Evolutionary conservation across 35 echinoderm and acorn worm genomes (phyloP).

Genomic region (Nesometra sesokonis): DNA sequence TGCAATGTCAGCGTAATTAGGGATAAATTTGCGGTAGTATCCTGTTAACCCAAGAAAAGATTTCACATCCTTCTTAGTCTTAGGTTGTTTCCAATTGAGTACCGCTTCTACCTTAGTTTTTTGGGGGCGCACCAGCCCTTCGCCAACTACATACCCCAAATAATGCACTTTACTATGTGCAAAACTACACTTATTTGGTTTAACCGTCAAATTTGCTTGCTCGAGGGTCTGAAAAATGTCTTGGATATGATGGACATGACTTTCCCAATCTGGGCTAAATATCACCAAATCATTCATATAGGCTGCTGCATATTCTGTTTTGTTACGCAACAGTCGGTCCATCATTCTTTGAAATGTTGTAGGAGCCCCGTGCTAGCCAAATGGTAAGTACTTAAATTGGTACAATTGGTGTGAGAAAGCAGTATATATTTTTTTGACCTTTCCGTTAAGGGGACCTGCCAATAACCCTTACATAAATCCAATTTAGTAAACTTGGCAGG

Average conservation of each 20-base stretch:
- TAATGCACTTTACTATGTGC: conserved; percentile 15
- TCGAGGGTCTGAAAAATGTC: conserved; percentile 1
- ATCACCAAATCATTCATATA: conserved; percentile 39
- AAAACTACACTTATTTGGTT: conserved; percentile 33
- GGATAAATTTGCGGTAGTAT: conserved; percentile 36
- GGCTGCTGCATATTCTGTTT: background rate
- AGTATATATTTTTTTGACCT: conserved; percentile 4
- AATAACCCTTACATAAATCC: too few species aligned
- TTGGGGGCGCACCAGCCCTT: background rate
- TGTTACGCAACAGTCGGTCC: background rate
- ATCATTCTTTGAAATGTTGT: conserved; percentile 6
- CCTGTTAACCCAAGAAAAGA: conserved; percentile 20
- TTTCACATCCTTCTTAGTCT: conserved; percentile 26
- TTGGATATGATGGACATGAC: conserved; percentile 19
- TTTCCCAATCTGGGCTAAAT: conserved; percentile 12
- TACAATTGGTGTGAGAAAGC: too few species aligned
- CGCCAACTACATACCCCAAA: conserved; percentile 38
- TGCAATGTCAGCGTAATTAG: conserved; percentile 42
- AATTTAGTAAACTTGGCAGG: conserved; percentile 13
- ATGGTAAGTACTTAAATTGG: too few species aligned
- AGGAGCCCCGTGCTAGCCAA: conserved; percentile 12
- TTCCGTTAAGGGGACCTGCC: too few species aligned
- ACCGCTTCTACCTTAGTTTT: background rate
- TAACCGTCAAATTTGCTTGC: conserved; percentile 31
- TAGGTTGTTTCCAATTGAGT: background rate